Conservation (phyloP, 2,888 invertebrate species). For the Chloroclystis v-ata region DNA sequence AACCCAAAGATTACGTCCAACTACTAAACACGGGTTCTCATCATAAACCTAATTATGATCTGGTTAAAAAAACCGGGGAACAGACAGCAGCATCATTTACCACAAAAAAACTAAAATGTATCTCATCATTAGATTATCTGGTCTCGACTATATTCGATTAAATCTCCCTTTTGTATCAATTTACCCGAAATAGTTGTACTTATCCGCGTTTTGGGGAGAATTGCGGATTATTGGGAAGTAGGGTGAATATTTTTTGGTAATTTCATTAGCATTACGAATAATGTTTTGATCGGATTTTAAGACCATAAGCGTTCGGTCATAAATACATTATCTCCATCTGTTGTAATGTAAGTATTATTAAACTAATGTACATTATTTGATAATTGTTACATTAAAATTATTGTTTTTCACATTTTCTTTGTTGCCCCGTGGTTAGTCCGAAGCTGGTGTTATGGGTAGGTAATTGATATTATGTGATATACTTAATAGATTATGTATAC, state of each 20-base stretch:
- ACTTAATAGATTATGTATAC: too few relatives aligned
- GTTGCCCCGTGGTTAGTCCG: too few relatives aligned
- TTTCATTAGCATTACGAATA: conserved; percentile 55
- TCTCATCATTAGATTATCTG: conserved; percentile 61
- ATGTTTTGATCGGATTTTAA: conserved; percentile 36
- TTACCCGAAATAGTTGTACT: conserved; percentile 62
- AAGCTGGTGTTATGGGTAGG: too few relatives aligned
- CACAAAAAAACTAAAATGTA: conserved; percentile 53
- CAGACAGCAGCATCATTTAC: too few relatives aligned
- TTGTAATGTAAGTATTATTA: conserved; percentile 2
- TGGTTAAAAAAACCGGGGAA: too few relatives aligned
- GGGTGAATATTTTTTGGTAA: conserved; percentile 59
- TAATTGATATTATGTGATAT: too few relatives aligned
- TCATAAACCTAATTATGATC: too few relatives aligned
- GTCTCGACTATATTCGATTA: conserved; percentile 57
- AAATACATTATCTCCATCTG: conserved; percentile 17
- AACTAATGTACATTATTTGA: too few relatives aligned
- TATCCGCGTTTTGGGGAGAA: conserved; percentile 58
- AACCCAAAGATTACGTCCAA: too few relatives aligned
- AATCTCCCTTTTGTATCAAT: conserved; percentile 62
- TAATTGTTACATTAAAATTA: too few relatives aligned
- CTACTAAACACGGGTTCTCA: too few relatives aligned
- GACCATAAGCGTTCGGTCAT: conserved; percentile 27
- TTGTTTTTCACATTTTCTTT: too few relatives aligned
- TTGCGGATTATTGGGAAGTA: conserved; percentile 45